Conservation (phyloP, 1,140 invertebrate species). For the Drosophila ercepeae region DNA sequence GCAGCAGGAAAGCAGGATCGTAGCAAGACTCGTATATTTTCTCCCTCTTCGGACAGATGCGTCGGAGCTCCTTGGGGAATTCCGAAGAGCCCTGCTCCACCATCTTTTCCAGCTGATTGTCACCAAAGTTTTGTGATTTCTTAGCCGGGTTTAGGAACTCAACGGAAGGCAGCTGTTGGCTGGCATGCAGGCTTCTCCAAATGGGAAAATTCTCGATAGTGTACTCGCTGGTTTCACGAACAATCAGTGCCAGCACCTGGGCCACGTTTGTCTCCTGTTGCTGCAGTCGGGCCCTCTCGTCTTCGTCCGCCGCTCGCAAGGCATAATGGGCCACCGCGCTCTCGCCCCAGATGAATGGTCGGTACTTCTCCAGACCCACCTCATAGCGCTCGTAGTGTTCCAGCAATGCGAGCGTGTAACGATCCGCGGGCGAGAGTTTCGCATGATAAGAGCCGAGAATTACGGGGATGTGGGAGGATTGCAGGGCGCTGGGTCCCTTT, state of each 20-base stretch:
- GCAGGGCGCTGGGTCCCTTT: constrained; percentile 86
- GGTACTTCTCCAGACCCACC: constrained; percentile 87
- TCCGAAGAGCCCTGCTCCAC: constrained; percentile 54
- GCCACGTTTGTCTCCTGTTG: constrained; percentile 88
- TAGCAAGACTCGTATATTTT: constrained; percentile 85
- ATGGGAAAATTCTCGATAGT: constrained; percentile 89
- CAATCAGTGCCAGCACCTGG: constrained; percentile 89
- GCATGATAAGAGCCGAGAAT: constrained; percentile 89
- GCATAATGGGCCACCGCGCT: constrained; percentile 90
- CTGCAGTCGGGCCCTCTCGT: constrained; percentile 85
- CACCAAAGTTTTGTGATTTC: constrained; percentile 50
- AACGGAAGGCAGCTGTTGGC: constrained; percentile 60
- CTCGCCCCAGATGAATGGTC: constrained; percentile 92
- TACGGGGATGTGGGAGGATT: constrained; percentile 87
- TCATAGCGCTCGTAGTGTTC: constrained; percentile 87
- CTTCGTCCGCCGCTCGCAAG: constrained; percentile 85
- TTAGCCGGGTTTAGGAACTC: constrained; percentile 56
- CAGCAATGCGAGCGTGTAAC: constrained; percentile 86
- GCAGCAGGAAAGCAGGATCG: constrained; percentile 89
- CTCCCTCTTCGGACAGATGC: constrained; percentile 67
- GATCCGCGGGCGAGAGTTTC: constrained; percentile 87
- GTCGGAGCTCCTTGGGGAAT: constrained; percentile 50
- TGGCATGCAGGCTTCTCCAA: constrained; percentile 71
- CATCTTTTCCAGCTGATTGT: constrained; percentile 62
- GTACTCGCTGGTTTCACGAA: constrained; percentile 86